Percentiles rank a stretch among this genome's conserved stretches.
phyloP scores from a whole-genome alignment of 2,797 vertebrate genomes.

The Danio kyathit region DNA sequence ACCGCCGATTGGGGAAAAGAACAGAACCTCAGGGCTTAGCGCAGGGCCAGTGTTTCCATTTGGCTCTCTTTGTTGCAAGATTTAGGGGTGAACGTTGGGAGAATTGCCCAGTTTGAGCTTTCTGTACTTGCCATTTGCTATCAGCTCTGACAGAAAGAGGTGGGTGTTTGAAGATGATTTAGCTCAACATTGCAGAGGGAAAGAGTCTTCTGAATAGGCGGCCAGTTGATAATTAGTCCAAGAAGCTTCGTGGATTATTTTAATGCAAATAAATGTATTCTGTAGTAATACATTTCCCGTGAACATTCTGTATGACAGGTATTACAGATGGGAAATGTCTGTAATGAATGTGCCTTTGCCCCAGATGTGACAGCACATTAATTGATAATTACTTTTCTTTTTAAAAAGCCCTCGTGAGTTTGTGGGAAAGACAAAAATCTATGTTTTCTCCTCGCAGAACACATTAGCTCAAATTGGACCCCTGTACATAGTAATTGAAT shows the following conservation, averaged over 20 bases:
- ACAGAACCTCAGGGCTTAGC: constrained; percentile 49
- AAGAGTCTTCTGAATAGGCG: neutral
- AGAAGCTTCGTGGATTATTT: constrained; percentile 13
- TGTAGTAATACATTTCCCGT: neutral
- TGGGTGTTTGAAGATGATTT: constrained; percentile 22
- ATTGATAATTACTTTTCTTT: constrained; percentile 16
- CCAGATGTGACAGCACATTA: constrained; percentile 30
- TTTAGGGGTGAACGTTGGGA: constrained; percentile 29
- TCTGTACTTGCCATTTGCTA: constrained; percentile 24
- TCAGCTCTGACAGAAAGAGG: constrained; percentile 11
- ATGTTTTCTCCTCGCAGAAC: constrained; percentile 34
- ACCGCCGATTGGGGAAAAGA: constrained; percentile 34
- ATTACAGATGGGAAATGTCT: constrained; percentile 4
- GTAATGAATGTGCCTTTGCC: constrained; percentile 32
- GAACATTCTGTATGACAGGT: constrained; percentile 13
- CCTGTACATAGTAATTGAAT: constrained; percentile 48
- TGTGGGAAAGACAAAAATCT: constrained; percentile 31
- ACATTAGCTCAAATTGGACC: constrained; percentile 47
- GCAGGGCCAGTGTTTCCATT: constrained; percentile 52
- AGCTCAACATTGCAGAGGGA: neutral
- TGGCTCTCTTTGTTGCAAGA: constrained; percentile 48
- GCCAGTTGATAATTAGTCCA: neutral
- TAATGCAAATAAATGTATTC: constrained; percentile 26
- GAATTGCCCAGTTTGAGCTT: constrained; percentile 44
- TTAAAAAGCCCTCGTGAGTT: constrained; percentile 21